phyloP scores from a whole-genome alignment of 2,113 vertebrate species.

The Malurus cyaneus region DNA sequence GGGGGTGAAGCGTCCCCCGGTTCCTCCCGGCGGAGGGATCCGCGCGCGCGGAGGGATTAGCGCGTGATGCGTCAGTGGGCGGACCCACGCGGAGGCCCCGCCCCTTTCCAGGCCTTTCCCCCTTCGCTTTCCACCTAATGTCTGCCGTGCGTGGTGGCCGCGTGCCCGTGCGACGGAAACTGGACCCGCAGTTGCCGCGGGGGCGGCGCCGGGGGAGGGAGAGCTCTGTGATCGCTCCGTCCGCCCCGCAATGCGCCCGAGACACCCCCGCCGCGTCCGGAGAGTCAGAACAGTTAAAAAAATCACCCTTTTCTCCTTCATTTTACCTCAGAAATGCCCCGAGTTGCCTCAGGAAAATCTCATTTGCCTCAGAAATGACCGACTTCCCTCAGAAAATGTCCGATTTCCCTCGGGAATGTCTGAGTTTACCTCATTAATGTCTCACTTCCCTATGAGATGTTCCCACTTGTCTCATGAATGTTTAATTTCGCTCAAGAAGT shows the following conservation, averaged over 20 bases:
- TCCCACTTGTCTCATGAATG: background rate
- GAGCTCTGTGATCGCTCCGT: accelerated
- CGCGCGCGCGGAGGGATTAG: background rate
- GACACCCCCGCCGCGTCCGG: background rate
- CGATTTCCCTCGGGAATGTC: background rate
- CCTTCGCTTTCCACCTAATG: background rate
- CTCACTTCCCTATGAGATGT: background rate
- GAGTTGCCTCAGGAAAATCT: background rate
- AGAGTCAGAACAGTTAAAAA: accelerated
- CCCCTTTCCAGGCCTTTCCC: accelerated
- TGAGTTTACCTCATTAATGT: background rate
- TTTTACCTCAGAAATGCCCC: background rate
- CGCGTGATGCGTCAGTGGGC: accelerated
- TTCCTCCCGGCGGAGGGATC: background rate
- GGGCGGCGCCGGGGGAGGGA: background rate
- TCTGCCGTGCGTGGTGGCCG: too few species aligned
- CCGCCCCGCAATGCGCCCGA: background rate
- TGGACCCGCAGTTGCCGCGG: background rate
- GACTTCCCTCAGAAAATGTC: background rate
- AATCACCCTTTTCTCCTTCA: background rate
- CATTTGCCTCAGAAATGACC: background rate
- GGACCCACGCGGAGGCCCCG: accelerated
- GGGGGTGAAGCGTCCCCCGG: accelerated
- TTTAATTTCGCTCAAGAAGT: background rate
- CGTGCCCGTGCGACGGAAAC: too few species aligned